These are phyloP conservation scores for Monopterus albus DNA, from an alignment of 2,113 vertebrate genomes.

Conservation along the genomic window DNA sequence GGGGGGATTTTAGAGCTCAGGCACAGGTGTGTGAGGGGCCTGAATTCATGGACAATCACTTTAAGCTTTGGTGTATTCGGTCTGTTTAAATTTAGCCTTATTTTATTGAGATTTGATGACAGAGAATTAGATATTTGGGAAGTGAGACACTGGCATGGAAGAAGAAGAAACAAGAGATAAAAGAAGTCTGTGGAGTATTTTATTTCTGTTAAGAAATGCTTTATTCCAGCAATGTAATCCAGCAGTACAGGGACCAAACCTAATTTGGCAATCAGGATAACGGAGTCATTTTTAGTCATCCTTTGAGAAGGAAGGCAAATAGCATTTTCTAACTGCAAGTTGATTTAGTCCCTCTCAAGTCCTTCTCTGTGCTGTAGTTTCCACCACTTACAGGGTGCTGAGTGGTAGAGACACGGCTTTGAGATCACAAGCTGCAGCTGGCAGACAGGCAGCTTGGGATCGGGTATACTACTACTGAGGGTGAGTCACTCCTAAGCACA, in stretches of 20 bases:
- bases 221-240: not conserved
- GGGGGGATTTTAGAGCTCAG: conserved; percentile 57
- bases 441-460: conserved; percentile 34
- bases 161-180: conserved; percentile 21
- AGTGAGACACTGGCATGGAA: conserved; percentile 21
- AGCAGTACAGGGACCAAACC: not conserved
- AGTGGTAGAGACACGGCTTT: conserved; percentile 32
- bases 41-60: conserved; percentile 65
- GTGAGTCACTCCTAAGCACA: conserved; percentile 52
- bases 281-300: not conserved
- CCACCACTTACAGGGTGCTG: conserved; percentile 25
- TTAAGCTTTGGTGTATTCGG: conserved; percentile 70
- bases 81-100: conserved; percentile 61
- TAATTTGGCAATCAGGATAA: conserved; percentile 2
- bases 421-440: conserved; percentile 52
- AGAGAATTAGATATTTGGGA: conserved; percentile 46
- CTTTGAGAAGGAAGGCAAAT: conserved; percentile 15
- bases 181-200: too few species aligned
- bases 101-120: conserved; percentile 66
- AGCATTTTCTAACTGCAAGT: conserved; percentile 2
- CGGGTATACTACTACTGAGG: conserved; percentile 1
- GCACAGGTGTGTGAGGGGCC: conserved; percentile 67
- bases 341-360: conserved; percentile 13
- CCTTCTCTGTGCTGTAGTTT: conserved; percentile 20
- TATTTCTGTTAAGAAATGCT: conserved; percentile 10